phyloP scores from a whole-genome alignment of 2,113 vertebrate genomes.

The Peromyscus leucopus region DNA sequence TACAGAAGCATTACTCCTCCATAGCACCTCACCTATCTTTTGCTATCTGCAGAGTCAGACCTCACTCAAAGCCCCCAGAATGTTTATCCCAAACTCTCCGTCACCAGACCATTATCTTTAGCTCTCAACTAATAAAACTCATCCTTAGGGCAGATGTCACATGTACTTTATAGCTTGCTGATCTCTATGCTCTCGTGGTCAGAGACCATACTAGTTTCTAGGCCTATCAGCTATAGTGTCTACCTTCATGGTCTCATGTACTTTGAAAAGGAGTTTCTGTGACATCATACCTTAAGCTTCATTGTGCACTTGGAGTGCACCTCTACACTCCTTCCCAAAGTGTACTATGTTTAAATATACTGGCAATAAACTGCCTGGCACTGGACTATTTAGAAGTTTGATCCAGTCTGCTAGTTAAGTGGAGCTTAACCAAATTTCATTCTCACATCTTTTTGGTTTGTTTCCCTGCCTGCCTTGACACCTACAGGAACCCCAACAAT shows the following conservation, averaged over 20 bases:
- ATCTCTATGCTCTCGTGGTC: neutral
- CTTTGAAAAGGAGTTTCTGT: neutral
- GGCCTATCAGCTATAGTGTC: neutral
- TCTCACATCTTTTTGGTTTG: neutral
- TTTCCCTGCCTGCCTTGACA: neutral
- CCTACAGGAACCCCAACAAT: neutral
- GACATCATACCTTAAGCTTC: neutral
- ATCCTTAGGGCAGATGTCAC: neutral
- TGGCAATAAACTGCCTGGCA: neutral
- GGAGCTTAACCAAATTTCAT: neutral
- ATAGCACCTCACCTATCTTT: no score
- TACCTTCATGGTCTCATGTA: neutral
- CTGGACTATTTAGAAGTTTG: neutral
- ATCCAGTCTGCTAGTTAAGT: neutral
- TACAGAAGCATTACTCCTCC: no score
- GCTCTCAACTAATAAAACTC: neutral
- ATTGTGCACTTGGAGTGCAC: neutral
- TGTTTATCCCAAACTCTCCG: neutral
- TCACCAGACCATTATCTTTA: neutral
- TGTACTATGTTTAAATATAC: neutral
- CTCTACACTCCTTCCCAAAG: neutral
- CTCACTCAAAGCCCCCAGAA: neutral
- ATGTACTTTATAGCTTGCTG: neutral
- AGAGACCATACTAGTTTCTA: neutral
- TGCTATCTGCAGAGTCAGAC: neutral